Evolutionary conservation across 2,113 vertebrate species (phyloP).

Genomic region (Neogale vison): DNA sequence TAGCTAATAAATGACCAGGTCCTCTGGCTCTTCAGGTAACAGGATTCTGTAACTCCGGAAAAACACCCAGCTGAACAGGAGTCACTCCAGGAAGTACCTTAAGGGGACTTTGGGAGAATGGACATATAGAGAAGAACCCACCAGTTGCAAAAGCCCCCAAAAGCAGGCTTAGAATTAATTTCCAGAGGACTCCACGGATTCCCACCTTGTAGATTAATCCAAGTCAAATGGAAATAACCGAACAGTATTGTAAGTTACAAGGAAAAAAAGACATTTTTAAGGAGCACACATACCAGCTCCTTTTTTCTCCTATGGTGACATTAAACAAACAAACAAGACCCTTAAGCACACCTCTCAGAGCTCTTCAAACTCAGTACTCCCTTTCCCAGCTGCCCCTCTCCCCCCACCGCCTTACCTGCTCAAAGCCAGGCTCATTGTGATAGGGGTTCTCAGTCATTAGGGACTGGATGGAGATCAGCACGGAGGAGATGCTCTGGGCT

Average conservation of each 20-base stretch:
- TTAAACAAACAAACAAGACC: background rate
- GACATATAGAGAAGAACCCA: background rate
- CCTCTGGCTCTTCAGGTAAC: background rate
- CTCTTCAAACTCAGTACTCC: background rate
- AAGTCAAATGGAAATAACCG: background rate
- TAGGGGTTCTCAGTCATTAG: slow-evolving; percentile 99
- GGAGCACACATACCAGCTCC: background rate
- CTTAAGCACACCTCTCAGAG: background rate
- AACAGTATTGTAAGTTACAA: background rate
- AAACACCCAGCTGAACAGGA: background rate
- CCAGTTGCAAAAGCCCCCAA: background rate
- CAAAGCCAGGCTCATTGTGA: slow-evolving; percentile 98
- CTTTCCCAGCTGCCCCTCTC: background rate
- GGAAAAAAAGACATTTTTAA: background rate
- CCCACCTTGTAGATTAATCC: background rate
- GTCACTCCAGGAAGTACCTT: background rate
- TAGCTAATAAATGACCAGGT: background rate
- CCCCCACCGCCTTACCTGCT: slow-evolving; percentile 89
- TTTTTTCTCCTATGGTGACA: background rate
- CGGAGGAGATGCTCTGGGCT: slow-evolving; percentile 98
- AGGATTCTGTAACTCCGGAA: background rate
- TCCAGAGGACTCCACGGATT: slow-evolving; percentile 22
- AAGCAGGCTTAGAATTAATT: background rate
- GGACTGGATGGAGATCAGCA: slow-evolving; percentile 99
- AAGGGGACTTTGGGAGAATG: background rate